A percentile compares a stretch with the other conserved stretches of the same genome.
Conservation (phyloP, 1,140 invertebrate species). For the Ostrea denselamellosa region DNA sequence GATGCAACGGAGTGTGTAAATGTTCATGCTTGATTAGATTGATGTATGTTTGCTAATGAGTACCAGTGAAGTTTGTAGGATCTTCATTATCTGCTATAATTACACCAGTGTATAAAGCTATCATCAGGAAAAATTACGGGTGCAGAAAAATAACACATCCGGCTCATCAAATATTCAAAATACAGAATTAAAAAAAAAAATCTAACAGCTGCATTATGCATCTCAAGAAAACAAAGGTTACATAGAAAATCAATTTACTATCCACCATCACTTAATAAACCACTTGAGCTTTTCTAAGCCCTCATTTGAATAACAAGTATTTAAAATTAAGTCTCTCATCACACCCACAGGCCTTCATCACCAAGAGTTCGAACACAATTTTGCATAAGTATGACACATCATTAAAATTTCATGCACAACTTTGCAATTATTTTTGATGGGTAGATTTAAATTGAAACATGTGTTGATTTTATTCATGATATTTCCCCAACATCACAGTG, state of each 20-base stretch:
- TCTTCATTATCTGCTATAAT: conserved; percentile 3
- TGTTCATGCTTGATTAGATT: conserved; percentile 13
- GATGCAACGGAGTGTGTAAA: conserved; percentile 5
- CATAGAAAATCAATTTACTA: conserved; percentile 28
- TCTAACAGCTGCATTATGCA: conserved; percentile 26
- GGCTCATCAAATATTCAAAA: conserved; percentile 31
- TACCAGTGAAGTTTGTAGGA: neutral
- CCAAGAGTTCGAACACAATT: neutral
- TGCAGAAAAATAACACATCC: neutral
- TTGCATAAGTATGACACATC: conserved; percentile 33
- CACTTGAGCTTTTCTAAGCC: conserved; percentile 3
- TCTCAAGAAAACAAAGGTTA: conserved; percentile 33
- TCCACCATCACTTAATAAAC: neutral
- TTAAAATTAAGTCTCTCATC: conserved; percentile 21
- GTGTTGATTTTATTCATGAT: neutral
- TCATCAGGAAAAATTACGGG: neutral
- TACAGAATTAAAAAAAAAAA: conserved; percentile 10
- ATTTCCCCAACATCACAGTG: neutral
- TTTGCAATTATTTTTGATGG: conserved; percentile 12
- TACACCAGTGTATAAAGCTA: neutral
- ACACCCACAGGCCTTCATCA: neutral
- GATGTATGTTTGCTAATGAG: conserved; percentile 24
- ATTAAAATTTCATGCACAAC: conserved; percentile 31
- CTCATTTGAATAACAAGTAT: conserved; percentile 35
- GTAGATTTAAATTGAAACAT: conserved; percentile 9